Conservation (phyloP, 2,797 vertebrate genomes). For the Synanceia verrucosa region DNA sequence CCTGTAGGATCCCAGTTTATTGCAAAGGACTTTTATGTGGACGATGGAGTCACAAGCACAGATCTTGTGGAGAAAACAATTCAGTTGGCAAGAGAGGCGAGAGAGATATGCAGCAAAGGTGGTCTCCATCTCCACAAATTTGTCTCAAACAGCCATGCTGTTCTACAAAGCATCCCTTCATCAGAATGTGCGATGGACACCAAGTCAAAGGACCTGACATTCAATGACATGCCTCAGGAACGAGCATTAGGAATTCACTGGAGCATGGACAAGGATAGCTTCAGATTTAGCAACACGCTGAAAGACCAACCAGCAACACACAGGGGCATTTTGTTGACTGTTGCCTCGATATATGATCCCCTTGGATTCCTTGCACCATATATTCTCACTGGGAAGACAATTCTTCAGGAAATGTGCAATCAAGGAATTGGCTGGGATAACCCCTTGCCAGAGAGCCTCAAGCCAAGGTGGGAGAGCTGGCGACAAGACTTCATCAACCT, state of each 20-base stretch:
- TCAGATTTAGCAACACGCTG: neutral
- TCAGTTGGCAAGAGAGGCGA: neutral
- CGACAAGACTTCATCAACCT: neutral
- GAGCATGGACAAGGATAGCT: neutral
- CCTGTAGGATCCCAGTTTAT: neutral
- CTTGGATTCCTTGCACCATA: neutral
- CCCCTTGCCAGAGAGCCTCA: neutral
- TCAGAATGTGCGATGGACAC: neutral
- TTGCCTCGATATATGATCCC: neutral
- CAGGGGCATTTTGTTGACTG: neutral
- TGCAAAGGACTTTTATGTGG: neutral
- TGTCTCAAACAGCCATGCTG: neutral
- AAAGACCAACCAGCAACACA: conserved; percentile 1
- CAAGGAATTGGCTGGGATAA: neutral
- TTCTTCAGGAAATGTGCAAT: neutral
- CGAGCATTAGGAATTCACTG: neutral
- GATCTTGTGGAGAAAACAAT: neutral
- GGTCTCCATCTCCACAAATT: neutral
- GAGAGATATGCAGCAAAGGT: neutral
- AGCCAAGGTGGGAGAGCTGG: neutral
- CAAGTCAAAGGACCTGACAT: neutral
- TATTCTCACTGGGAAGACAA: neutral
- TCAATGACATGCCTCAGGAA: neutral
- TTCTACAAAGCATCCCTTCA: neutral
- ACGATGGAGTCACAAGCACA: neutral